These are phyloP conservation scores for Xyrichtys novacula DNA, from an alignment of 2,797 vertebrate genomes.

Conservation along the genomic window DNA sequence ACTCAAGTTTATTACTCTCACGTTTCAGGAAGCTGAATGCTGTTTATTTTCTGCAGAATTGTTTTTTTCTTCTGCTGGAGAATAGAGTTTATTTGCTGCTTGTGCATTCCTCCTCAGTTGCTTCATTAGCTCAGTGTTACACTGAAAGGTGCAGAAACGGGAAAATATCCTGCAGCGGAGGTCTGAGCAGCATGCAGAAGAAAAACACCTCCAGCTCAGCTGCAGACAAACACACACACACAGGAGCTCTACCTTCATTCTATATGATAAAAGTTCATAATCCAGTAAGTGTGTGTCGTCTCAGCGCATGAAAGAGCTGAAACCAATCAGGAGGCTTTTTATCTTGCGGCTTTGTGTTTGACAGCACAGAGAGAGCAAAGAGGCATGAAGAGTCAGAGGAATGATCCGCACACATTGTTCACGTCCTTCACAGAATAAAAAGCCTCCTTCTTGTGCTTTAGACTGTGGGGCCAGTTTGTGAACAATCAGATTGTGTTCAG, in stretches of 20 bases:
- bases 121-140: conserved; percentile 43
- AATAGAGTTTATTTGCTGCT: conserved; percentile 37
- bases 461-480: neutral
- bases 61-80: neutral
- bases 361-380: neutral
- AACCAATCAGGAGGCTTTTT: neutral
- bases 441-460: neutral
- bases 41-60: too few relatives aligned
- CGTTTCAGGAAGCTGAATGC: conserved; percentile 8
- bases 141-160: conserved; percentile 24
- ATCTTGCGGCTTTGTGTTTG: neutral
- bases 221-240: neutral
- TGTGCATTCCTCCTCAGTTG: conserved; percentile 25
- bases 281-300: neutral
- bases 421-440: neutral
- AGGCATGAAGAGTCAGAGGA: neutral
- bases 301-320: neutral
- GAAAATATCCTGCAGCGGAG: conserved; percentile 23
- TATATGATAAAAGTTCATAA: neutral
- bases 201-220: neutral
- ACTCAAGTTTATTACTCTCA: conserved; percentile 10
- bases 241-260: neutral
- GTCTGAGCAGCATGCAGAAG: conserved; percentile 9
- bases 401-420: neutral
- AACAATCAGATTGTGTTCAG: neutral